Percentiles rank a stretch among this genome's conserved stretches.
These are phyloP conservation scores for Acrossocheilus fasciatus DNA, from an alignment of 2,797 vertebrate species.

Conservation along the genomic window DNA sequence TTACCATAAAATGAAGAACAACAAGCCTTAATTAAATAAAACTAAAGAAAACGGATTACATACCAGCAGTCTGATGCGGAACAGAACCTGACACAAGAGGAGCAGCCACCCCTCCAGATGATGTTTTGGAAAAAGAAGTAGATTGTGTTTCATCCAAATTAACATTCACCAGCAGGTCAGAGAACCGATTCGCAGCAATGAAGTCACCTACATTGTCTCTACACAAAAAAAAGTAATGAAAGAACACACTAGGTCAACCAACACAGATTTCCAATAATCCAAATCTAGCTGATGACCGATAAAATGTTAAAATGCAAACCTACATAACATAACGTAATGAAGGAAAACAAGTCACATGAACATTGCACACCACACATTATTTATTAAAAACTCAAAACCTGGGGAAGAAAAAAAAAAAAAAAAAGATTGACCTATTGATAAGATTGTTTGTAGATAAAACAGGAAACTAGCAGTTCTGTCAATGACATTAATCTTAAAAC, in stretches of 20 bases:
- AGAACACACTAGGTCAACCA: not conserved
- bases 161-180: slow-evolving; percentile 74
- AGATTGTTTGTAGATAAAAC: not conserved
- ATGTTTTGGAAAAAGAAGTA: slow-evolving; percentile 54
- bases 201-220: slow-evolving; percentile 78
- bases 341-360: not conserved
- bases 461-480: not conserved
- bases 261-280: not conserved
- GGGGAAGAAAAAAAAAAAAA: too few relatives aligned
- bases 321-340: not conserved
- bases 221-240: too few relatives aligned
- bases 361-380: not conserved
- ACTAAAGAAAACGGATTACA: not conserved
- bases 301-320: not conserved
- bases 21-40: not conserved
- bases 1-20: not conserved
- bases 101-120: slow-evolving; percentile 17
- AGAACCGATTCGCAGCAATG: slow-evolving; percentile 75
- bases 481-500: not conserved
- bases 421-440: not conserved
- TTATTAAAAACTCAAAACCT: not conserved
- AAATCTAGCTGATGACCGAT: not conserved
- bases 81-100: not conserved
- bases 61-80: slow-evolving; percentile 50
- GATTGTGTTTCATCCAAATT: slow-evolving; percentile 72